Evolutionary conservation across 2,888 invertebrate genomes (phyloP).

Genomic region (Andrena chrysosceles): DNA sequence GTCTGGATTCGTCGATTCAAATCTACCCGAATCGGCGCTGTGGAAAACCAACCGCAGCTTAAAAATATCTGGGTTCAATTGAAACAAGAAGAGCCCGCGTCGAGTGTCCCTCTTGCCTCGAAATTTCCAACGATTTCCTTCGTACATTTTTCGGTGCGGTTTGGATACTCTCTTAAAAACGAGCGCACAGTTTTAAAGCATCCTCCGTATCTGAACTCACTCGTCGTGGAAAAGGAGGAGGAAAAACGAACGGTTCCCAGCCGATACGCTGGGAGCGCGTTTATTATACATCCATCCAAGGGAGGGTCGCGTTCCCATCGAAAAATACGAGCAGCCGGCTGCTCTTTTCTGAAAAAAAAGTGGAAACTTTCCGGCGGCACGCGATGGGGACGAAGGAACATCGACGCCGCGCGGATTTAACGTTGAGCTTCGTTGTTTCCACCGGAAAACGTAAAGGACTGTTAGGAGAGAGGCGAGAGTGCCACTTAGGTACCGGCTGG

Average conservation of each 20-base stretch:
- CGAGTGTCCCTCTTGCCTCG: no score
- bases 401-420: conserved; percentile 61
- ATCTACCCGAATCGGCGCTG: no score
- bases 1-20: not conserved
- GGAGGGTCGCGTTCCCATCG: conserved; percentile 42
- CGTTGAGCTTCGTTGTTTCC: conserved; percentile 65
- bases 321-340: conserved; percentile 35
- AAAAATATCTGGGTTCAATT: no score
- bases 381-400: conserved; percentile 59
- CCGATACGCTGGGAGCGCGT: conserved; percentile 26
- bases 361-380: conserved; percentile 62
- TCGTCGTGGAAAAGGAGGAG: not conserved
- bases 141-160: no score
- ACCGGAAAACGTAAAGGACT: conserved; percentile 74
- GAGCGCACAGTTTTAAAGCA: not conserved
- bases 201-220: conserved; percentile 2
- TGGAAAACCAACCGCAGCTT: no score
- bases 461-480: conserved; percentile 72
- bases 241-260: conserved; percentile 20
- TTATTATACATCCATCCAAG: conserved; percentile 1
- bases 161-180: conserved; percentile 16
- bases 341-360: conserved; percentile 5
- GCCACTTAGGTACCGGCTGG: conserved; percentile 73
- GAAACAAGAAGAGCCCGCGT: no score
- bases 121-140: no score